A percentile compares a stretch with the other conserved stretches of the same genome.
Evolutionary conservation across 1,140 invertebrate species (phyloP).

Genomic region (Stegodyphus dumicola): DNA sequence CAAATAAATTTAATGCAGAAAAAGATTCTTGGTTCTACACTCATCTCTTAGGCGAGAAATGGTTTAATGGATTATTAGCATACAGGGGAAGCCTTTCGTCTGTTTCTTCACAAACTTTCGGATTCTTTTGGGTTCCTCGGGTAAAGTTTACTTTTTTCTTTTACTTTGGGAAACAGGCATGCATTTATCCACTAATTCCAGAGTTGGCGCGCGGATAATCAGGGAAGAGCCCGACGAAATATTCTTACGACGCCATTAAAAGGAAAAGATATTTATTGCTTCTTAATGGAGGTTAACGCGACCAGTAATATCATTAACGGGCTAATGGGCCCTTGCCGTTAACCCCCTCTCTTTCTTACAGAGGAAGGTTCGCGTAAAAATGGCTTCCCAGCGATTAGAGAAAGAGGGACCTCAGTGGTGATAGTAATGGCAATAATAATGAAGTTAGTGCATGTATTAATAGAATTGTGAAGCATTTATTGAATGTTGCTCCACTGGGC

Average conservation of each 20-base stretch:
- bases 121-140: too few species aligned
- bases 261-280: constrained; percentile 54
- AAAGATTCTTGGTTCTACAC: too few species aligned
- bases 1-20: too few species aligned
- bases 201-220: constrained; percentile 3
- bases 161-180: too few species aligned
- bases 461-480: constrained; percentile 1
- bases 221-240: constrained; percentile 32
- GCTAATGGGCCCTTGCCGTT: constrained; percentile 37
- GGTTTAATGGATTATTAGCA: too few species aligned
- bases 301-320: constrained; percentile 55
- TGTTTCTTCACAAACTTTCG: too few species aligned
- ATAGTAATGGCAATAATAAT: constrained; percentile 40
- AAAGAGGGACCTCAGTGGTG: not conserved
- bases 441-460: constrained; percentile 43
- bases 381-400: constrained; percentile 26
- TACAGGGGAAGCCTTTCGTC: too few species aligned
- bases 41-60: too few species aligned
- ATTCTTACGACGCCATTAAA: constrained; percentile 53
- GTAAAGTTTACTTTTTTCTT: too few species aligned
- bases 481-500: too few species aligned
- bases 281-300: constrained; percentile 56
- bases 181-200: too few species aligned
- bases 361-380: constrained; percentile 7
- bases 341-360: constrained; percentile 23